Evolutionary conservation across 1,140 invertebrate species (phyloP).

Genomic region (Nasonia vitripennis): DNA sequence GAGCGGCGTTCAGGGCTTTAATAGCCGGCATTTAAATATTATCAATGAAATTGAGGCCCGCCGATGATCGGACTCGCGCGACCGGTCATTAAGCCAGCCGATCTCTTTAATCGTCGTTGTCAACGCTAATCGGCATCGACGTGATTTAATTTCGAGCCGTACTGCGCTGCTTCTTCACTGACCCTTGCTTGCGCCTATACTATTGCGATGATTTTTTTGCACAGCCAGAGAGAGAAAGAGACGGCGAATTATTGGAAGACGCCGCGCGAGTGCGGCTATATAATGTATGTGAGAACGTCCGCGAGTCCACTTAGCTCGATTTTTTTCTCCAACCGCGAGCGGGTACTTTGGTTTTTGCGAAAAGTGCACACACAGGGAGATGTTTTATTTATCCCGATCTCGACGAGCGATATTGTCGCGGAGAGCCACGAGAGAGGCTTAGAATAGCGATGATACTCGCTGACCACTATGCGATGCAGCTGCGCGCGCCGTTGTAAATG

Average conservation of each 20-base stretch:
- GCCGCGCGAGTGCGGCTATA: no score
- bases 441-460: background rate
- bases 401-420: no score
- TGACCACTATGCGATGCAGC: background rate
- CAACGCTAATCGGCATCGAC: constrained; percentile 70
- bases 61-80: constrained; percentile 49
- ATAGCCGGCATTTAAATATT: constrained; percentile 73
- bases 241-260: constrained; percentile 12
- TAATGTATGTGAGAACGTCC: constrained; percentile 39
- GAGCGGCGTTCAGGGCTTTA: constrained; percentile 56
- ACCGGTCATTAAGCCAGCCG: constrained; percentile 58
- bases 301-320: background rate
- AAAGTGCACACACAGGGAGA: background rate
- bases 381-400: background rate
- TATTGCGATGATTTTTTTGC: background rate
- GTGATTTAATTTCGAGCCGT: constrained; percentile 69
- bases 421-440: background rate
- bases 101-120: constrained; percentile 69
- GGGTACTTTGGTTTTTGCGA: background rate
- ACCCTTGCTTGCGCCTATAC: background rate
- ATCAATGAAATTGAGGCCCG: constrained; percentile 71
- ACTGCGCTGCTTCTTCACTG: background rate
- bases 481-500: background rate
- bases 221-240: background rate
- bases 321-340: background rate